Base-by-base conservation (phyloP, 2,113 vertebrate genomes). In the Tychaedon coryphoeus region DNA sequence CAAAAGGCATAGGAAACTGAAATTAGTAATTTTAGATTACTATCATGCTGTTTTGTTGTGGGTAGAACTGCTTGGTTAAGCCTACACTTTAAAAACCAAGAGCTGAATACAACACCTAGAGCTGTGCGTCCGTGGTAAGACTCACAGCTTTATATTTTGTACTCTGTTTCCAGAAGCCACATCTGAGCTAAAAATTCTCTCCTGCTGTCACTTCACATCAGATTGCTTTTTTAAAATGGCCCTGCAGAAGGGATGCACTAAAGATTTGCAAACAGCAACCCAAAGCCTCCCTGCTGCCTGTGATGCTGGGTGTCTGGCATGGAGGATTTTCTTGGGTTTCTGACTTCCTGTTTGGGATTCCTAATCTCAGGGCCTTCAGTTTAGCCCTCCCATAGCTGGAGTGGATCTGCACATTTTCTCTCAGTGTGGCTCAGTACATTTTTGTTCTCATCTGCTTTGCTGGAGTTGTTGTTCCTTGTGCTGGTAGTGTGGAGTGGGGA, bases 81-180 rank as follows among this genome's bases (percentile, higher is more conserved):
- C 28, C 20, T 45, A 34, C 3, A 15, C 22, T 78, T 92, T 43
- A 58, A 91, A 77, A 81, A 34, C 48, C 48, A 69, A 48, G 33
- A 67, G 48, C 15, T 3, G 2, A 92, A 60, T 31, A 33, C 29
- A 78, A 56, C 36, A 62, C 28, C 64, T 33, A 64, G 24, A 83
- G 18, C 58, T 69, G 19, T 45, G 34, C 7, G 10, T 43, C 74
- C 19, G 45, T 0, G 9, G 36, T 19, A 38, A 50, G 23, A 42
- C 18, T 54, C 58, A 29, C 1, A 31, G 60, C 69, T 91, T 48
- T 50, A 9, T 57, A 11, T 8, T 48, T n/a, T 19, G 42, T 40
- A 40, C 61, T 91, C 42, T 89, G 54, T 62, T 93, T 92, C 66
- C 74, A 90, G 78, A 86, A 54, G 66, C 71, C 60, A 54, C 23